phyloP scores from a whole-genome alignment of 2,113 vertebrate species.

The Cryptomyrus ogoouensis region DNA sequence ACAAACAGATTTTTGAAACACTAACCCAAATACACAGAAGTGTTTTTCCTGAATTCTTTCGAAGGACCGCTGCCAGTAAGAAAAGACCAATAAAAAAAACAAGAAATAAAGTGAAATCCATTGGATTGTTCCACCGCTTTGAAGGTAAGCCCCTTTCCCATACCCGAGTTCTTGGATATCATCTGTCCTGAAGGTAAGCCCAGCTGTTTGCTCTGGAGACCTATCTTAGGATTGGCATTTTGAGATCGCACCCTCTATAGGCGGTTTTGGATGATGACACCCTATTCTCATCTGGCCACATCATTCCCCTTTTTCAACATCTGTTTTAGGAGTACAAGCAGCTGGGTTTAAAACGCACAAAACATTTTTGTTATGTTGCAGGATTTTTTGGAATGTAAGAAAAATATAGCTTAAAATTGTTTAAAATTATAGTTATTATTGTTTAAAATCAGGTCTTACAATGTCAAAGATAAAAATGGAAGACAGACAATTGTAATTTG shows the following conservation, averaged over 20 bases:
- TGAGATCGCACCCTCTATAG: neutral
- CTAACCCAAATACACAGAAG: neutral
- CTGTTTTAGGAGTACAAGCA: neutral
- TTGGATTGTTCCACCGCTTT: neutral
- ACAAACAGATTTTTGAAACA: neutral
- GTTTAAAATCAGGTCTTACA: neutral
- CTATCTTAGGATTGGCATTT: neutral
- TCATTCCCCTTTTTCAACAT: neutral
- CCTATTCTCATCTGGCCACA: neutral
- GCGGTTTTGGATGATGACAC: neutral
- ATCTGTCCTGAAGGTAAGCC: neutral
- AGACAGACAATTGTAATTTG: neutral
- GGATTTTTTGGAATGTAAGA: neutral
- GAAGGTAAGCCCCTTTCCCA: neutral
- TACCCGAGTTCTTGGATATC: neutral
- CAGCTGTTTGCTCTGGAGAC: neutral
- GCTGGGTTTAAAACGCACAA: neutral
- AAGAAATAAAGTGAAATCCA: neutral
- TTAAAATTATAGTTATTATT: neutral
- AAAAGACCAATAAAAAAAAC: neutral
- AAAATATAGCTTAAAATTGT: neutral
- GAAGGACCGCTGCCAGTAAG: neutral
- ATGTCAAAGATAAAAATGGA: neutral
- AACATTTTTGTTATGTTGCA: neutral
- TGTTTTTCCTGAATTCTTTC: neutral